Conservation (phyloP, 2,113 vertebrate species). For the Chloropsis cyanopogon region DNA sequence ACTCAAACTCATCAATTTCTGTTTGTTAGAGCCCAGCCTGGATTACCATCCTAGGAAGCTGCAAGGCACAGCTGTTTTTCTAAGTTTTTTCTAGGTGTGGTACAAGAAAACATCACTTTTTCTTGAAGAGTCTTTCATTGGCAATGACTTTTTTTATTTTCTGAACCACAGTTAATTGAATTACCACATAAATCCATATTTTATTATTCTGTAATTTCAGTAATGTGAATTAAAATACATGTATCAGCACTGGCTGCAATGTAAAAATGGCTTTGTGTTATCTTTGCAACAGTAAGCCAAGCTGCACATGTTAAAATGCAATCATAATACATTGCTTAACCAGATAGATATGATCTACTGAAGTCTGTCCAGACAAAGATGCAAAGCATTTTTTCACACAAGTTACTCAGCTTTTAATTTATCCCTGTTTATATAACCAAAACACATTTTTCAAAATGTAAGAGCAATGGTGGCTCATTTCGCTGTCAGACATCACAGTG, state of each 20-base stretch:
- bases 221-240: background rate
- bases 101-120: background rate
- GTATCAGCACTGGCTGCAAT: background rate
- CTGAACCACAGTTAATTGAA: background rate
- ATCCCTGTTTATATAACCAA: constrained; percentile 18
- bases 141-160: background rate
- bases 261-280: background rate
- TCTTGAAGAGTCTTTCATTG: background rate
- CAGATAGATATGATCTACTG: background rate
- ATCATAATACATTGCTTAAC: background rate
- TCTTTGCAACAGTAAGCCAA: background rate
- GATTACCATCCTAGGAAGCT: background rate
- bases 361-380: background rate
- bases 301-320: background rate
- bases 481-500: constrained; percentile 30
- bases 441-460: constrained; percentile 20
- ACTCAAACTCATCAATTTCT: background rate
- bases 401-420: constrained; percentile 21
- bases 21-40: background rate
- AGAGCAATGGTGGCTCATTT: constrained; percentile 27
- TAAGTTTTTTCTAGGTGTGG: background rate
- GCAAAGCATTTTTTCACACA: background rate
- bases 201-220: background rate
- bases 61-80: background rate
- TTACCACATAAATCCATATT: background rate